phyloP scores from a whole-genome alignment of 2,888 invertebrate genomes.

The Platycheirus albimanus region DNA sequence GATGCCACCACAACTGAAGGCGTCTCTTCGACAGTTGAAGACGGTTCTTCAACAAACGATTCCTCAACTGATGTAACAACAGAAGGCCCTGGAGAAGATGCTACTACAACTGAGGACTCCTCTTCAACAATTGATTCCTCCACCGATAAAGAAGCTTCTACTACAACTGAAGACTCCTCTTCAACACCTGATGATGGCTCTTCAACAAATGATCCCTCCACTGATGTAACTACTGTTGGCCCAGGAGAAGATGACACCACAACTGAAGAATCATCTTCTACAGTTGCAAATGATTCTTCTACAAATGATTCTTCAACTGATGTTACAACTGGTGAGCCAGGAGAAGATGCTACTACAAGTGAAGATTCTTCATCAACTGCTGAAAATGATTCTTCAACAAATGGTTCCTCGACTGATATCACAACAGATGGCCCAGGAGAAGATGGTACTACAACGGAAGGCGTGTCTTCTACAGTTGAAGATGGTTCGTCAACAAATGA shows the following conservation, averaged over 20 bases:
- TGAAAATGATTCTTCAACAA: not conserved
- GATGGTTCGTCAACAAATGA: not conserved
- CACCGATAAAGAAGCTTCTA: not conserved
- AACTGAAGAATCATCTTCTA: not conserved
- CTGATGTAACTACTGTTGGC: not conserved
- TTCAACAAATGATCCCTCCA: not conserved
- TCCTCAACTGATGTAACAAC: not conserved
- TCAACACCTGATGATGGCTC: not conserved
- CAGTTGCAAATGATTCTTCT: not conserved
- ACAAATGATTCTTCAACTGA: not conserved
- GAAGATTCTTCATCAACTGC: not conserved
- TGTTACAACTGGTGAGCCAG: not conserved
- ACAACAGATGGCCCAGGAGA: not conserved
- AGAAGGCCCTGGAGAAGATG: not conserved
- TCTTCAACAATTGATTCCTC: not conserved
- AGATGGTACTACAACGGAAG: not conserved
- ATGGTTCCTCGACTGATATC: not conserved
- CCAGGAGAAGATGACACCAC: not conserved
- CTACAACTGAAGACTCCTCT: not conserved
- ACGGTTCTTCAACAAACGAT: not conserved
- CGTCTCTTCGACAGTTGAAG: not conserved
- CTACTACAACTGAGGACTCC: not conserved
- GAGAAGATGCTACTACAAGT: not conserved
- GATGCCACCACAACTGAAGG: not conserved
- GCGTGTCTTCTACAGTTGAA: too few species aligned